These are phyloP conservation scores for Alligator sinensis DNA, from an alignment of 2,113 vertebrate species.

Conservation along the genomic window DNA sequence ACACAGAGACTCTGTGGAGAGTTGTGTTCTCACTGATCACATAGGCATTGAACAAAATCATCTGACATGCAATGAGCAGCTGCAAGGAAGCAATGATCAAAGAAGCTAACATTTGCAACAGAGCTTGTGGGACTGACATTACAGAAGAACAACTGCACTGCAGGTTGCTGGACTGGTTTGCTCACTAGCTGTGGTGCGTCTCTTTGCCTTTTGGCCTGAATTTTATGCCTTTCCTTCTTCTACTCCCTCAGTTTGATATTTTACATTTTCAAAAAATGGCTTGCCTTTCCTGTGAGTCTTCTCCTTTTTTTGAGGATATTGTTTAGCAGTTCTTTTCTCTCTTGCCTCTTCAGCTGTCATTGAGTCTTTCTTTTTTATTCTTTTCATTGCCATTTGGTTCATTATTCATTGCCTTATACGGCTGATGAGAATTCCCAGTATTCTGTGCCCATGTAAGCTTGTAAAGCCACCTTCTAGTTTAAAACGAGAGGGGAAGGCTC, in stretches of 20 bases:
- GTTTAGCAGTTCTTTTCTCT: background rate
- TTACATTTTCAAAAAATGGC: constrained; percentile 20
- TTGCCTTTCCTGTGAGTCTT: background rate
- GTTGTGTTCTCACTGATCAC: background rate
- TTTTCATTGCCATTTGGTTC: background rate
- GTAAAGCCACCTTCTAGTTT: rapidly evolving
- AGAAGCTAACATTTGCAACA: background rate
- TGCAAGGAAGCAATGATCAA: background rate
- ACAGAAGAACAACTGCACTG: background rate
- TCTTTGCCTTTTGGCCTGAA: too few species aligned
- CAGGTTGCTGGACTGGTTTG: rapidly evolving
- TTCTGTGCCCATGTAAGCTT: background rate
- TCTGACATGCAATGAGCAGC: rapidly evolving
- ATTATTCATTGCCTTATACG: rapidly evolving
- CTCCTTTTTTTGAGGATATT: background rate
- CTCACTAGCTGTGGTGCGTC: rapidly evolving
- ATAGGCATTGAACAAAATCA: background rate
- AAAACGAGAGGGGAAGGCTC: background rate
- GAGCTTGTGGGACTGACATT: background rate
- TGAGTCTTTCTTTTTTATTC: background rate
- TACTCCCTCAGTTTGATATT: constrained; percentile 1
- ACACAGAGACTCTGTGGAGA: background rate
- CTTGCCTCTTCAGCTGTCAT: constrained; percentile 13
- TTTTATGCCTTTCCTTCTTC: background rate
- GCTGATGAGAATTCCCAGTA: background rate